Evolutionary conservation across 1,140 invertebrate species (phyloP).

Genomic region (Drosophila funebris): DNA sequence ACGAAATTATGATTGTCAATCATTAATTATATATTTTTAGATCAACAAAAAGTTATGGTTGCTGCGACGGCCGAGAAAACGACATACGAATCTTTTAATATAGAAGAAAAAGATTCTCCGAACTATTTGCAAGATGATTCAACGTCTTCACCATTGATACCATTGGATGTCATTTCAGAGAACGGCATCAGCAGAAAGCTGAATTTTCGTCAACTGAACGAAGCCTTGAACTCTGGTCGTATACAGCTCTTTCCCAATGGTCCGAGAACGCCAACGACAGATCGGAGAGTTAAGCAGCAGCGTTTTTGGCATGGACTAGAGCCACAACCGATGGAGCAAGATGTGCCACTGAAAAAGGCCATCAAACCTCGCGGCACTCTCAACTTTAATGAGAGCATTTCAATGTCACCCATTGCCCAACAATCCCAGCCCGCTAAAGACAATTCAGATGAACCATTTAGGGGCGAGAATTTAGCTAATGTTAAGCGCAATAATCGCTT

Average conservation of each 20-base stretch:
- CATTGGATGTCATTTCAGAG: slow-evolving; percentile 52
- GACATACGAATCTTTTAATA: neutral
- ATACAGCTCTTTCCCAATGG: slow-evolving; percentile 59
- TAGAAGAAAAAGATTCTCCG: slow-evolving; percentile 15
- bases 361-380: slow-evolving; percentile 43
- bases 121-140: slow-evolving; percentile 48
- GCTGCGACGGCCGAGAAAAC: slow-evolving; percentile 4
- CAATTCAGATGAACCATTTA: neutral
- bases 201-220: slow-evolving; percentile 58
- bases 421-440: neutral
- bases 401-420: slow-evolving; percentile 37
- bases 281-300: slow-evolving; percentile 22
- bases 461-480: neutral
- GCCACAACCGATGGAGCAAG: neutral
- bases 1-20: neutral
- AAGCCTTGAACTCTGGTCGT: slow-evolving; percentile 54
- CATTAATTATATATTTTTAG: slow-evolving; percentile 1
- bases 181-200: slow-evolving; percentile 49
- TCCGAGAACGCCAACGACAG: slow-evolving; percentile 56
- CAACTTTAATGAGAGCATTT: slow-evolving; percentile 59
- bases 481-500: slow-evolving; percentile 48
- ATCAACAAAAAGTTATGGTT: neutral
- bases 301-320: slow-evolving; percentile 29
- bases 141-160: slow-evolving; percentile 40
- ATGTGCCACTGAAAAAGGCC: neutral